These are phyloP conservation scores for Apis mellifera DNA, from an alignment of 1,140 invertebrate genomes.

Conservation along the genomic window DNA sequence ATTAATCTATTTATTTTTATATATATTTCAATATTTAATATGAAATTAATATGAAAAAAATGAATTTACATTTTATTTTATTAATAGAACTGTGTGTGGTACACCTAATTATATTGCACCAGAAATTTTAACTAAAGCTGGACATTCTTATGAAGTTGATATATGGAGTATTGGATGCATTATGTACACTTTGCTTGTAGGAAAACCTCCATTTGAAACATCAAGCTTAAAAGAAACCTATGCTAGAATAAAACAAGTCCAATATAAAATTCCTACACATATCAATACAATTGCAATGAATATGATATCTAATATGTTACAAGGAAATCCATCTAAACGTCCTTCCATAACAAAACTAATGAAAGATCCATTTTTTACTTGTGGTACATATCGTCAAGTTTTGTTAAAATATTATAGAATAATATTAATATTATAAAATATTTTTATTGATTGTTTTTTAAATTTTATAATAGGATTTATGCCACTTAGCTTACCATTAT, in stretches of 20 bases:
- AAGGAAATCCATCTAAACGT: constrained; percentile 90
- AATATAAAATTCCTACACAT: constrained; percentile 91
- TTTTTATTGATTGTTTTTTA: background rate
- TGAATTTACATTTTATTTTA: constrained; percentile 15
- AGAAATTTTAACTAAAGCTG: constrained; percentile 96
- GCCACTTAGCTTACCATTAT: constrained; percentile 91
- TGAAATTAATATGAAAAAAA: background rate
- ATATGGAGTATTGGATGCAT: constrained; percentile 98
- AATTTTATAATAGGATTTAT: constrained; percentile 85
- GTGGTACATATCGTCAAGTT: constrained; percentile 66
- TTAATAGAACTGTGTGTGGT: constrained; percentile 91
- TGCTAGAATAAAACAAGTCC: constrained; percentile 94
- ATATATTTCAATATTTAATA: background rate
- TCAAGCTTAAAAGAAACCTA: constrained; percentile 94
- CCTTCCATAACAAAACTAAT: constrained; percentile 90
- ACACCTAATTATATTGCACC: constrained; percentile 99
- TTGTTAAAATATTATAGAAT: background rate
- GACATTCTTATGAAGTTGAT: constrained; percentile 98
- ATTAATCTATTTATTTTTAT: constrained; percentile 49
- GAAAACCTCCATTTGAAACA: constrained; percentile 98
- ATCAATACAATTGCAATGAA: constrained; percentile 87
- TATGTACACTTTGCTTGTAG: constrained; percentile 96
- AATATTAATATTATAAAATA: background rate
- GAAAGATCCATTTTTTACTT: constrained; percentile 87
- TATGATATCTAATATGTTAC: constrained; percentile 93